Evolutionary conservation across 2,888 invertebrate species (phyloP), one percentile per base, ranked within the genome.

Genomic region (Ophioninae sp.): DNA sequence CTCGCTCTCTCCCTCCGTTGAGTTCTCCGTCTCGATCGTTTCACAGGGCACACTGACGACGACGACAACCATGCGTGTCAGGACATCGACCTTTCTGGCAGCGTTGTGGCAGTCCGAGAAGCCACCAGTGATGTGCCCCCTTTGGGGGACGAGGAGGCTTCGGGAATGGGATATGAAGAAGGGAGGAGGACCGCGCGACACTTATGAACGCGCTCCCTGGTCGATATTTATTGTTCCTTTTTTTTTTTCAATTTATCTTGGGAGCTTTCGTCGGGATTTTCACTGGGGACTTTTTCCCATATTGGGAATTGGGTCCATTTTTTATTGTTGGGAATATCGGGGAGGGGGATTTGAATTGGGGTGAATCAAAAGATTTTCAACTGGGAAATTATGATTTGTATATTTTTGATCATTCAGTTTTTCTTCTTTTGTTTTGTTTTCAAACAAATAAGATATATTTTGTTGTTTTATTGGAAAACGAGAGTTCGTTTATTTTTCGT

Each of bases 11-110:
- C 82, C 67, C 65, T 65, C 56, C 37, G 37, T 67, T 3, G 7
- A 85, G 30, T 65, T 56, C 84, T 84, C 84, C 79, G 56, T 75
- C 84, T 69, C 64, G 64, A 61, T 41, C 79, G 81, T 23, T 73
- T 81, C 62, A 68, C 81, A 62, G 69, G 81, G 85, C 84, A 81
- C 62, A 76, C 81, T 75, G 88, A 59, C 59, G 44, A 81, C 59
- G 44, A 81, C 88, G 88, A 91, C 91, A 92, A 90, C 91, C 91
- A 91, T 91, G 91, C 92, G 91, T 91, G 91, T 88, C 89, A 89
- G 92, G 92, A 88, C 91, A 89, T 90, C 91, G 92, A 92, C 92
- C 91, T 89, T 90, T 88, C 88, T 88, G 89, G 88, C 89, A 82
- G 64, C 78, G 37, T 50, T 62, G 80, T 72, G 64, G 79, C 81